Evolutionary conservation across 2,113 vertebrate species (phyloP).

Genomic region (Silurus asotus): DNA sequence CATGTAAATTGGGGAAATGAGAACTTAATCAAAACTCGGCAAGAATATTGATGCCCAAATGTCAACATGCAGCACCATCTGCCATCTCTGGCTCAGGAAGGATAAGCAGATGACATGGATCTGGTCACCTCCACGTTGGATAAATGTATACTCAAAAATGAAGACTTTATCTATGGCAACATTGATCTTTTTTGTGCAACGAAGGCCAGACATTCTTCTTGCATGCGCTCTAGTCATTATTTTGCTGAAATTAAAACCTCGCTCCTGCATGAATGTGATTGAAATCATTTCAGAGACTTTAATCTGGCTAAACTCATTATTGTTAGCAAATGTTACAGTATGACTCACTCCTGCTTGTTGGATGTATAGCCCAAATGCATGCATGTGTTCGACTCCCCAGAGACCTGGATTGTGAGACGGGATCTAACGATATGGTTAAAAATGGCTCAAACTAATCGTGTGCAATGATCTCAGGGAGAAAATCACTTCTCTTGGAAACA

Average conservation of each 20-base stretch:
- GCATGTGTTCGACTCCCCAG: conserved; percentile 40
- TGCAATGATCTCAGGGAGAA: conserved; percentile 44
- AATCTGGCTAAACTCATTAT: conserved; percentile 56
- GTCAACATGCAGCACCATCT: conserved; percentile 70
- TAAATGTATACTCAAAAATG: conserved; percentile 6
- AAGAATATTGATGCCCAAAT: conserved; percentile 63
- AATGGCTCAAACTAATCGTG: conserved; percentile 33
- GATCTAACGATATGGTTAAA: conserved; percentile 49
- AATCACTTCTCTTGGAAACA: conserved; percentile 47
- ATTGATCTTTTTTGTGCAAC: conserved; percentile 18
- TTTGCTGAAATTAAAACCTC: conserved; percentile 60
- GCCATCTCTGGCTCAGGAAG: conserved; percentile 48
- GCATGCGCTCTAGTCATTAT: conserved; percentile 51
- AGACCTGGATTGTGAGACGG: conserved; percentile 41
- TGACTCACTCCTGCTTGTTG: conserved; percentile 45
- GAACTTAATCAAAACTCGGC: conserved; percentile 58
- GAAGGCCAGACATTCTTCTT: conserved; percentile 53
- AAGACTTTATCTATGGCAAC: conserved; percentile 5
- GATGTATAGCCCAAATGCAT: conserved; percentile 31
- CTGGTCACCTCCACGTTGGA: neutral
- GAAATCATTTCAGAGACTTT: conserved; percentile 60
- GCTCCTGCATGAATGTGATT: conserved; percentile 54
- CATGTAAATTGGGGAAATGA: conserved; percentile 62
- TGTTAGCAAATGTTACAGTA: conserved; percentile 60
- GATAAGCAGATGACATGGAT: conserved; percentile 5